Conservation (phyloP, 2,113 vertebrate species). For the Gorsachius goisagi region DNA sequence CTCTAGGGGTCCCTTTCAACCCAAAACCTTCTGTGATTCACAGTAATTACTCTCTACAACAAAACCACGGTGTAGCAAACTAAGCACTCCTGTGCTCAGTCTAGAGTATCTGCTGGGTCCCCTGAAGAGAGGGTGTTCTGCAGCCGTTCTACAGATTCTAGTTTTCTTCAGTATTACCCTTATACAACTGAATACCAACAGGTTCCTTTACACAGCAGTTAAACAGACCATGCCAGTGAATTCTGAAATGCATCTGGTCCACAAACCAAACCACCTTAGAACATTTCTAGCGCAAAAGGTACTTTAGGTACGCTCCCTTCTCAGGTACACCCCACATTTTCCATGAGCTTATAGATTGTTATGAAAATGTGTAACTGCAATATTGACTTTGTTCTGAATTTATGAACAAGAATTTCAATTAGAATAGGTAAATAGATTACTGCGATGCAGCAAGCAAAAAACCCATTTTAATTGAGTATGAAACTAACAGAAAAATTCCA, state of each 20-base stretch:
- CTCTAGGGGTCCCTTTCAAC: too few species aligned
- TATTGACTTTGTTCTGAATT: conserved; percentile 46
- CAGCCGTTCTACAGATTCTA: not conserved
- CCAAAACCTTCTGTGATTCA: not conserved
- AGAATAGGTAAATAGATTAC: conserved; percentile 46
- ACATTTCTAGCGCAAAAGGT: not conserved
- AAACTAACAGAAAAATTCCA: conserved; percentile 56
- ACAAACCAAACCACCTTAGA: not conserved
- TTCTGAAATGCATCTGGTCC: not conserved
- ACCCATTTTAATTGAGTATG: conserved; percentile 39
- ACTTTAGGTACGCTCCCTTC: not conserved
- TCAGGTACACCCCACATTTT: not conserved
- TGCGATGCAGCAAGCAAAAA: not conserved
- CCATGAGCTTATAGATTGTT: not conserved
- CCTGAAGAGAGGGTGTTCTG: not conserved
- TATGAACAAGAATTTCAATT: conserved; percentile 60
- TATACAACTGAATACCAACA: not conserved
- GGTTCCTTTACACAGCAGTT: not conserved
- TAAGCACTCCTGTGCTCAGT: not conserved
- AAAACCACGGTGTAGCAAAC: not conserved
- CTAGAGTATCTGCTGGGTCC: not conserved
- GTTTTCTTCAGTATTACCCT: not conserved
- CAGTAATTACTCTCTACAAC: not conserved
- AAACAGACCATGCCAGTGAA: not conserved
- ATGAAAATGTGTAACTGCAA: not conserved